Evolutionary conservation across 2,888 invertebrate species (phyloP).

Genomic region (Drosophila longiperda): DNA sequence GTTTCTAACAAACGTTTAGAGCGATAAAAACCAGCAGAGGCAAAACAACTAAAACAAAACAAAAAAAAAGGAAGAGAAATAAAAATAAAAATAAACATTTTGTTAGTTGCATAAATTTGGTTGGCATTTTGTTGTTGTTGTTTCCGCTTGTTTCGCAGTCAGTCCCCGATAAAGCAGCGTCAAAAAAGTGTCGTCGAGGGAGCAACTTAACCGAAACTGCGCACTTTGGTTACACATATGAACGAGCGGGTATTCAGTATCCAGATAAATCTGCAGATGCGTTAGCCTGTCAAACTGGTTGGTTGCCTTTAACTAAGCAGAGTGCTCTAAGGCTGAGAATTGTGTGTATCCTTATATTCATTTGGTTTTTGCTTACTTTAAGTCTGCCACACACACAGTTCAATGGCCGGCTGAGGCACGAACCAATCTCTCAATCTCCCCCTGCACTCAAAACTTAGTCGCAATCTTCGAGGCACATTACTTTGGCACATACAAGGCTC

Average conservation of each 20-base stretch:
- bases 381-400: conserved; percentile 25
- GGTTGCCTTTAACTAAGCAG: conserved; percentile 15
- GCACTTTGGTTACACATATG: conserved; percentile 49
- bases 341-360: background rate
- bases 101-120: conserved; percentile 76
- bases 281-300: conserved; percentile 8
- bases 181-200: conserved; percentile 74
- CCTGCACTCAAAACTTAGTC: conserved; percentile 29
- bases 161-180: conserved; percentile 61
- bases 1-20: conserved; percentile 50
- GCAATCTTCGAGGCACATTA: conserved; percentile 35
- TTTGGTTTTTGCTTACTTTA: conserved; percentile 16
- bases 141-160: conserved; percentile 38
- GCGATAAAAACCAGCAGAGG: conserved; percentile 63
- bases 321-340: background rate
- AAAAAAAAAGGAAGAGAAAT: background rate
- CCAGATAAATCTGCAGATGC: conserved; percentile 10
- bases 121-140: conserved; percentile 14
- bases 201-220: conserved; percentile 67
- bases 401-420: conserved; percentile 41
- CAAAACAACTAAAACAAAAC: conserved; percentile 12
- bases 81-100: conserved; percentile 57
- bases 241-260: background rate
- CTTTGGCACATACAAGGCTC: conserved; percentile 18
- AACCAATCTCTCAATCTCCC: conserved; percentile 26